Evolutionary conservation across 2,797 vertebrate genomes (phyloP), one percentile per base, ranked within the genome.

Genomic region (Acanthurus lineatus): DNA sequence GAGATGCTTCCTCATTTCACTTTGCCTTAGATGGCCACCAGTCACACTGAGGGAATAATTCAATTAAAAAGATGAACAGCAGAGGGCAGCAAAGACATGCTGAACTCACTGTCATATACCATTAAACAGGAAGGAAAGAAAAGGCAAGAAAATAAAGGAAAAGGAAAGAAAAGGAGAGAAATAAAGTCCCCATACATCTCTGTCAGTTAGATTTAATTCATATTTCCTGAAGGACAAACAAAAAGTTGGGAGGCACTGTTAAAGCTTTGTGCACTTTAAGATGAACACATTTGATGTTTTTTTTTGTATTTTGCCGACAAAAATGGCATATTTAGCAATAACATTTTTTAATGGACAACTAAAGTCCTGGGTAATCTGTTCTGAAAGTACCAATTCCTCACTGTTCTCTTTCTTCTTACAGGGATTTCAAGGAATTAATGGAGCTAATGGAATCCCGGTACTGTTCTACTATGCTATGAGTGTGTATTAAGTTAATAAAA

Each of bases 351-450:
- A 5, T 32, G 25, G 52, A 59, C 28, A 44, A 10, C n/a, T 25
- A 6, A 65, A 17, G 28, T 17, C 14, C 15, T 54, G 19, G 9
- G 15, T 57, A 47, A 59, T 64, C 9, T 22, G 2, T 73, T 67
- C 28, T 38, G 2, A 52, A 32, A 32, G 28, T 32, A 10, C 6
- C 45, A 19, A 56, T 49, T 65, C 14, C 25, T 65, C 3, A 74
- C 40, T 61, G 22, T 57, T 16, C 20, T 57, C 56, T 17, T 53
- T 45, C 80, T 80, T 28, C 9, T 79, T 67, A 52, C 71, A 95
- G 93, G 94, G 92, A 80, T 91, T 83, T 47, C 16, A 17, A 8
- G 94, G 93, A 3, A 91, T 87, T 67, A 74, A 87, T 22, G 92
- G 92, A 20, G 75, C 83, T 16, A 68, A 48, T 61, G 94, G 93